Evolutionary conservation across 2,888 invertebrate genomes (phyloP).

Genomic region (Hydraecia micacea): DNA sequence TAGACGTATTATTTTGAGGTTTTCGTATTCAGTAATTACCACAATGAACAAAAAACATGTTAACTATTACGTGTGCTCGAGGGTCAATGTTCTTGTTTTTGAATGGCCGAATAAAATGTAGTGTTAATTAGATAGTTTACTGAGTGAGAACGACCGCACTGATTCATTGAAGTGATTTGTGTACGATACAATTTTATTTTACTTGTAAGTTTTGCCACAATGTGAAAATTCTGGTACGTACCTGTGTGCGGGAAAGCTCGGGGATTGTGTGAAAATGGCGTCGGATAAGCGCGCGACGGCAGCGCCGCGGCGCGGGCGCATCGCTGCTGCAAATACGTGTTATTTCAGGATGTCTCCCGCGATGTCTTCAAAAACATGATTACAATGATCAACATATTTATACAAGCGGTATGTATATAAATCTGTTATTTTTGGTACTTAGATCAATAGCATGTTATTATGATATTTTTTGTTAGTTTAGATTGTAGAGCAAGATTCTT

Average conservation of each 20-base stretch:
- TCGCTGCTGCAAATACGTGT: slow-evolving; percentile 86
- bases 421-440: slow-evolving; percentile 23
- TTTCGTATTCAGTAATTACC: slow-evolving; percentile 80
- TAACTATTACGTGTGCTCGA: slow-evolving; percentile 88
- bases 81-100: slow-evolving; percentile 86
- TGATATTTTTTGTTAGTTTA: slow-evolving; percentile 6
- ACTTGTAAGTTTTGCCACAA: slow-evolving; percentile 59
- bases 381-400: slow-evolving; percentile 70
- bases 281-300: slow-evolving; percentile 81
- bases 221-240: slow-evolving; percentile 77
- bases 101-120: slow-evolving; percentile 67
- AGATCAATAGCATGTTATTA: not conserved
- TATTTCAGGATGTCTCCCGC: slow-evolving; percentile 91
- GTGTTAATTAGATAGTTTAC: slow-evolving; percentile 58
- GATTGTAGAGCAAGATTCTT: slow-evolving; percentile 24
- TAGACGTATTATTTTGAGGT: slow-evolving; percentile 69
- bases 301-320: slow-evolving; percentile 87
- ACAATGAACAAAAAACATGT: slow-evolving; percentile 88
- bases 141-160: slow-evolving; percentile 39
- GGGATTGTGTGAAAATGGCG: slow-evolving; percentile 89
- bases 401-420: slow-evolving; percentile 51
- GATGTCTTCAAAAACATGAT: slow-evolving; percentile 85
- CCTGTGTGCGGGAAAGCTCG: slow-evolving; percentile 89
- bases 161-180: slow-evolving; percentile 44
- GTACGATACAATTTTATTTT: slow-evolving; percentile 54